Evolutionary conservation across 2,888 invertebrate species (phyloP), one percentile per base, ranked within the genome.

Genomic region (Mythimna impura): DNA sequence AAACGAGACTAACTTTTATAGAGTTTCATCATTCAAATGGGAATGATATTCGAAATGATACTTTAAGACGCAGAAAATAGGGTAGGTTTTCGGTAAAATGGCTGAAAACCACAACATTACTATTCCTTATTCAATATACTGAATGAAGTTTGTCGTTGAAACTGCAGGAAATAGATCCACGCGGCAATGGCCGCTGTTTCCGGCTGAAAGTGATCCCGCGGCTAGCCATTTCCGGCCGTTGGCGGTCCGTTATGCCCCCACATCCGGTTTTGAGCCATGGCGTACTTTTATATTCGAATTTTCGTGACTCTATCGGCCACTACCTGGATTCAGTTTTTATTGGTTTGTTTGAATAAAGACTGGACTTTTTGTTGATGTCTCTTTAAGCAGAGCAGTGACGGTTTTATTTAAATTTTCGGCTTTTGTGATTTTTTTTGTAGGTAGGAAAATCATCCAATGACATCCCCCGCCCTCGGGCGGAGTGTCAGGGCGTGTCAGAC

Each of bases 121-220:
- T 71, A 82, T 85, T 77, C 77, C 76, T 76, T 83, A 87, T 86
- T 87, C 80, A 87, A 87, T 86, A 80, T 80, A 80, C 66, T 40
- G 78, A 90, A 91, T 91, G 86, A 88, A 88, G 85, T 91, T 91
- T 88, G 89, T 87, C 88, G 86, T 86, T 79, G 84, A 89, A 90
- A 87, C 89, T 77, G 72, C 88, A 90, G 93, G 93, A 93, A 93
- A 91, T 92, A 89, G 91, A 90, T 89, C 88, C 87, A 87, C 86
- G 89, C 88, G 89, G 88, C 87, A 89, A 89, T 90, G 87, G 89
- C 85, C 83, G 84, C 87, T 83, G 87, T 88, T 90, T 92, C 91
- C 92, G 91, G 90, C 88, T 86, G 87, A 86, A 88, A 89, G 90
- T 89, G 91, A 91, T 91, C 90, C 91, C 81, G 89, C 69, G 89